Percentiles rank a stretch among this genome's conserved stretches.
These are phyloP conservation scores for Stenoptilia bipunctidactyla DNA, from an alignment of 2,888 invertebrate species.

Conservation along the genomic window DNA sequence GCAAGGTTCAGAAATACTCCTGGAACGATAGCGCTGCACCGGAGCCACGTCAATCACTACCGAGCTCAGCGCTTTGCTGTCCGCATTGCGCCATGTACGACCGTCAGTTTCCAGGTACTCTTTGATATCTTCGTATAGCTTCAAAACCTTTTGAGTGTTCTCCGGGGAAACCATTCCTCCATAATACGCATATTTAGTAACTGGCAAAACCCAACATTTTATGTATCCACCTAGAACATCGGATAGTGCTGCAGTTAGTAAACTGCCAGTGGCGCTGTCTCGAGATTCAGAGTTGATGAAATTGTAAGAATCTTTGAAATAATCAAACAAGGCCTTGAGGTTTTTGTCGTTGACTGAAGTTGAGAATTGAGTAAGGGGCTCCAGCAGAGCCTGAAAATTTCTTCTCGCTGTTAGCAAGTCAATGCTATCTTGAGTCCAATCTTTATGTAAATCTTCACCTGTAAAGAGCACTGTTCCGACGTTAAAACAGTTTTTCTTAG, in stretches of 20 bases:
- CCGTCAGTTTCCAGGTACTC: slow-evolving; percentile 71
- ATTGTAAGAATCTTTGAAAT: slow-evolving; percentile 30
- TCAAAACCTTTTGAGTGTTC: slow-evolving; percentile 63
- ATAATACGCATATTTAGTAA: slow-evolving; percentile 73
- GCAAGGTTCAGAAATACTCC: slow-evolving; percentile 1
- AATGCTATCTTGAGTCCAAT: slow-evolving; percentile 32
- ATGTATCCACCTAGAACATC: slow-evolving; percentile 73
- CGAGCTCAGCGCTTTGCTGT: slow-evolving; percentile 24
- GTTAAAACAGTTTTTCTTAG: slow-evolving; percentile 23
- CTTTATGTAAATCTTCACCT: slow-evolving; percentile 23
- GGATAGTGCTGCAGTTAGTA: slow-evolving; percentile 48
- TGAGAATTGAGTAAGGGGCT: slow-evolving; percentile 30
- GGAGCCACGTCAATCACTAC: slow-evolving; percentile 29
- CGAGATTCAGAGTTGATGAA: slow-evolving; percentile 28
- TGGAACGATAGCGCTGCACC: slow-evolving; percentile 17
- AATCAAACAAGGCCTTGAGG: slow-evolving; percentile 27
- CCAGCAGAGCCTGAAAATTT: slow-evolving; percentile 34
- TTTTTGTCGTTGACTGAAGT: slow-evolving; percentile 24
- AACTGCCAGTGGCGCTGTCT: slow-evolving; percentile 22
- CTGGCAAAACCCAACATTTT: slow-evolving; percentile 70
- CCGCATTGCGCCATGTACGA: slow-evolving; percentile 60
- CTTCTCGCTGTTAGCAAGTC: slow-evolving; percentile 34
- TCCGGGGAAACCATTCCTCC: slow-evolving; percentile 70
- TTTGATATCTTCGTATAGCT: slow-evolving; percentile 71
- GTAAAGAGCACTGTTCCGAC: slow-evolving; percentile 49